phyloP scores from a whole-genome alignment of 2,888 invertebrate genomes.

The Furcula furcula region DNA sequence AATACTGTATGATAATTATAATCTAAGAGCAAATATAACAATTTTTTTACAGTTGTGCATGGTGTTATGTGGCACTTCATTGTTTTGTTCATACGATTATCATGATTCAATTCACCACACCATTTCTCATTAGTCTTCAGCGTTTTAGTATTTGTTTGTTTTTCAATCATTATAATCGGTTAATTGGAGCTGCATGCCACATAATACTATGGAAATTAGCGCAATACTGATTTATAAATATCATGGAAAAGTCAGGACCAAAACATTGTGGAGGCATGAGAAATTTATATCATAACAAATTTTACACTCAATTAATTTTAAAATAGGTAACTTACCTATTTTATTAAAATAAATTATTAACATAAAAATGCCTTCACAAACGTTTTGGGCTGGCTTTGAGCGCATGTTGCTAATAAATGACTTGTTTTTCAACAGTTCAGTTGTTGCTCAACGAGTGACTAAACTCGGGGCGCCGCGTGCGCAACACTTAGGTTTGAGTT shows the following conservation, averaged over 20 bases:
- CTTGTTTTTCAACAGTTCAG: conserved; percentile 82
- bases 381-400: conserved; percentile 70
- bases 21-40: conserved; percentile 37
- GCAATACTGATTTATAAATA: conserved; percentile 61
- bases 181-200: conserved; percentile 68
- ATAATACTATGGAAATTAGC: conserved; percentile 74
- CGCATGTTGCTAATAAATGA: conserved; percentile 81
- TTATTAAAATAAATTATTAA: background rate
- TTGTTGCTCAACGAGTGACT: conserved; percentile 81
- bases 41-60: conserved; percentile 50
- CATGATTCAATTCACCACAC: conserved; percentile 19
- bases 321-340: conserved; percentile 3
- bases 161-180: conserved; percentile 12
- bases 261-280: conserved; percentile 64
- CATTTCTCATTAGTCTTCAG: conserved; percentile 28
- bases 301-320: too few species aligned
- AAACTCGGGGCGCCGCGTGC: conserved; percentile 80
- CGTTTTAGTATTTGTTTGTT: conserved; percentile 25
- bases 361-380: conserved; percentile 54
- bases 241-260: conserved; percentile 70
- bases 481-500: conserved; percentile 81
- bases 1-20: too few species aligned
- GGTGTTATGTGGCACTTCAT: conserved; percentile 76
- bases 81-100: conserved; percentile 23
- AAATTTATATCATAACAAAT: too few species aligned